These are phyloP conservation scores for Phoxinus dragarum DNA, from an alignment of 2,797 vertebrate species.

Conservation along the genomic window DNA sequence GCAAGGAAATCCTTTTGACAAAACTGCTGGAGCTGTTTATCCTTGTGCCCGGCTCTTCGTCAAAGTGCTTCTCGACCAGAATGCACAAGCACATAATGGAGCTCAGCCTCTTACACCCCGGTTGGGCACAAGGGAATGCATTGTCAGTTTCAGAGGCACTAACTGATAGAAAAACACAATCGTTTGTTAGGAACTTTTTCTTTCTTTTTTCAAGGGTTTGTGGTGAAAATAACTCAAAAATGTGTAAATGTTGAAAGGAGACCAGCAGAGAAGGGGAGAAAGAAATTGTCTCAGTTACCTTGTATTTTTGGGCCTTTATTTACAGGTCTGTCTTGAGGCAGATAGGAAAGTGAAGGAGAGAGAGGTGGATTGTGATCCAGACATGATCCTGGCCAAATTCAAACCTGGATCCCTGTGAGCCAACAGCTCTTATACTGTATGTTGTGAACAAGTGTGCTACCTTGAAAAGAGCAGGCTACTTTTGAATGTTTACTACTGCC, in stretches of 20 bases:
- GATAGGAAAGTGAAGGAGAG: background rate
- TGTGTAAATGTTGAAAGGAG: background rate
- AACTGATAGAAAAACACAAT: conserved; percentile 3
- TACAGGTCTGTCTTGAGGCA: background rate
- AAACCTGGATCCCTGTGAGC: background rate
- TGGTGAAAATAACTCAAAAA: background rate
- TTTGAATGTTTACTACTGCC: background rate
- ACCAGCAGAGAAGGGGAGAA: background rate
- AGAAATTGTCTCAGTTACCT: background rate
- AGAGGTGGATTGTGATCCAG: background rate
- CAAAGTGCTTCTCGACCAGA: conserved; percentile 40
- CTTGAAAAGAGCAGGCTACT: background rate
- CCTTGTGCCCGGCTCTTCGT: conserved; percentile 59
- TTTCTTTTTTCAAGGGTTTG: background rate
- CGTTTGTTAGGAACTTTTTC: background rate
- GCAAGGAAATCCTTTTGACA: conserved; percentile 72
- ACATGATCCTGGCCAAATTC: background rate
- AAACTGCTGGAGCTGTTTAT: conserved; percentile 73
- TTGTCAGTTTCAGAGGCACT: conserved; percentile 18
- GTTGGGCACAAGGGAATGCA: conserved; percentile 13
- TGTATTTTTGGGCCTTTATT: background rate
- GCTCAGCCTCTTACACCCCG: conserved; percentile 40
- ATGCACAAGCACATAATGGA: conserved; percentile 41
- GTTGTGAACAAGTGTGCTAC: background rate
- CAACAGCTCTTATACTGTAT: background rate